Evolutionary conservation across 2,113 vertebrate species (phyloP).

Genomic region (Dromiciops gliroides): DNA sequence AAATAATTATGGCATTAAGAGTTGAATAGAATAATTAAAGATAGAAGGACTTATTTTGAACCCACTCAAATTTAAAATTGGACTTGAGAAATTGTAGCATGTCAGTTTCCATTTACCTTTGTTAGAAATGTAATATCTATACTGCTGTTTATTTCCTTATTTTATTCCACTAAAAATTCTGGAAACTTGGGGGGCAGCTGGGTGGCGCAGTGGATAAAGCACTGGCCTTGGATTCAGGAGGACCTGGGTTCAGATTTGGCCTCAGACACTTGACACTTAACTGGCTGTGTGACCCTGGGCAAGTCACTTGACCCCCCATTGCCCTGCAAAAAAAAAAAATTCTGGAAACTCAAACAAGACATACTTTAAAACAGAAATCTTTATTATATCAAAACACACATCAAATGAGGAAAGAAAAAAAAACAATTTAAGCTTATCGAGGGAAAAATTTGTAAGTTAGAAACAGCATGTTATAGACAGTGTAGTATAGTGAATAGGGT

Average conservation of each 20-base stretch:
- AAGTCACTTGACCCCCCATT: too few species aligned
- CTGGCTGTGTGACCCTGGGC: too few species aligned
- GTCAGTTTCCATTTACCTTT: constrained; percentile 23
- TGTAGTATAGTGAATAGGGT: not conserved
- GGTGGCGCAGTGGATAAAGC: too few species aligned
- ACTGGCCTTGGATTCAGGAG: too few species aligned
- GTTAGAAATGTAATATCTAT: constrained; percentile 13
- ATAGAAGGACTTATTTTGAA: constrained; percentile 7
- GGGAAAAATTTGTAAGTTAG: constrained; percentile 13
- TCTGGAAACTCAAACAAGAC: not conserved
- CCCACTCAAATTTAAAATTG: not conserved
- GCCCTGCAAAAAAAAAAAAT: too few species aligned
- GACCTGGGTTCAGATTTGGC: too few species aligned
- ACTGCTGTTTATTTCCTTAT: constrained; percentile 16
- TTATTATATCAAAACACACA: constrained; percentile 26
- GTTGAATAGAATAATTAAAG: not conserved
- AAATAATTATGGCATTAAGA: not conserved
- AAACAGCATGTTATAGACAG: not conserved
- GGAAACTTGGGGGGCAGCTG: too few species aligned
- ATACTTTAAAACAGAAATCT: constrained; percentile 36
- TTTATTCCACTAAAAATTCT: constrained; percentile 22
- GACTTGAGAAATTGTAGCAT: constrained; percentile 23
- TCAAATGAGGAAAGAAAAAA: constrained; percentile 32
- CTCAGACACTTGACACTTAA: too few species aligned
- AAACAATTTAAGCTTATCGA: constrained; percentile 18